A percentile compares a stretch with the other conserved stretches of the same genome.
Evolutionary conservation across 2,113 vertebrate species (phyloP).

Genomic region (Gasterosteus nipponicus): DNA sequence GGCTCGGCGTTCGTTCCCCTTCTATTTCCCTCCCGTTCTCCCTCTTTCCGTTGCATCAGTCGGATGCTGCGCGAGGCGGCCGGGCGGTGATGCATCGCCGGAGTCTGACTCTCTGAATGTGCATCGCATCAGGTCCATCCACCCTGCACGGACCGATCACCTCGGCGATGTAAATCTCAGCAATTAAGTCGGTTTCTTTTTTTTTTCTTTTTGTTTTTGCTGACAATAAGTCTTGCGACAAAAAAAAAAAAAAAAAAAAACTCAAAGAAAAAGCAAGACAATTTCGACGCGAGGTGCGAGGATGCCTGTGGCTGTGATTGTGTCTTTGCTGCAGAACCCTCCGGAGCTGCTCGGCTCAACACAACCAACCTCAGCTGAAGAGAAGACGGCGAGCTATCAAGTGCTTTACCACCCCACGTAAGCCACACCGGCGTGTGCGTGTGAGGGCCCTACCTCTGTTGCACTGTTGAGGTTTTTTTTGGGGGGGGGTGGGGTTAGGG

Average conservation of each 20-base stretch:
- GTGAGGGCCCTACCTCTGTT: conserved; percentile 51
- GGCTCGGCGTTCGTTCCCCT: conserved; percentile 37
- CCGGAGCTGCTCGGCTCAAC: conserved; percentile 63
- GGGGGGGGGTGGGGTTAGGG: neutral
- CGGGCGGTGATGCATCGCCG: conserved; percentile 63
- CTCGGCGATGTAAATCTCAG: conserved; percentile 45
- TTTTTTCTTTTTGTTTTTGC: conserved; percentile 17
- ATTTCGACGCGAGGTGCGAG: conserved; percentile 60
- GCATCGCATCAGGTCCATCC: conserved; percentile 39
- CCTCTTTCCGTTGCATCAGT: conserved; percentile 45
- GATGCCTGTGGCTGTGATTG: conserved; percentile 66
- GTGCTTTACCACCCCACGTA: conserved; percentile 54
- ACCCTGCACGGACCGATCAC: conserved; percentile 20
- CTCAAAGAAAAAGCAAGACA: neutral
- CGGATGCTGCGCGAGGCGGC: conserved; percentile 66
- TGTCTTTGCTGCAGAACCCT: conserved; percentile 72
- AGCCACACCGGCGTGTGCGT: conserved; percentile 52
- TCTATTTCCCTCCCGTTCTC: neutral
- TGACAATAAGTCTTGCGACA: conserved; percentile 34
- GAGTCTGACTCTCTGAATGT: conserved; percentile 57
- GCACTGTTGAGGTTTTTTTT: conserved; percentile 27
- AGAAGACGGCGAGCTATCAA: conserved; percentile 53
- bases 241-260: neutral
- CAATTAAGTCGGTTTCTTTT: neutral
- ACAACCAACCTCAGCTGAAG: conserved; percentile 68